Evolutionary conservation across 1,140 invertebrate species (phyloP).

Genomic region (Delia radicum): DNA sequence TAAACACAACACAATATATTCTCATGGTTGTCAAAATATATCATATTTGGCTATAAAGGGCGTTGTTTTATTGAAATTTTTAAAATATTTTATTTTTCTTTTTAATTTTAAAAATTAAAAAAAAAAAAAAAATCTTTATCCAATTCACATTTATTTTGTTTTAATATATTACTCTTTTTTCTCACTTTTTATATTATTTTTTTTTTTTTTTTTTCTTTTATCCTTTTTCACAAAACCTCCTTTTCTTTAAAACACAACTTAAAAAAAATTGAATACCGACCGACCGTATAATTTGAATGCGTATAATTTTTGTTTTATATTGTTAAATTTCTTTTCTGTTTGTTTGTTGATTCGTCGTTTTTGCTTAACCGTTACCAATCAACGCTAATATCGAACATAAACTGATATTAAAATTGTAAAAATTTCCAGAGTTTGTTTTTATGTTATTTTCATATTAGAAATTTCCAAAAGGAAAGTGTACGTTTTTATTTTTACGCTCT

Average conservation of each 20-base stretch:
- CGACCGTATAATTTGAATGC: background rate
- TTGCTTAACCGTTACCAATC: conserved; percentile 24
- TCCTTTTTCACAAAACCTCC: too few species aligned
- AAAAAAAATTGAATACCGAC: background rate
- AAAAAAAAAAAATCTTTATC: background rate
- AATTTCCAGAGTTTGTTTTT: background rate
- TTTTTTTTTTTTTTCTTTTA: background rate
- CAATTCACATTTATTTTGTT: background rate
- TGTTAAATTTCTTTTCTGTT: background rate
- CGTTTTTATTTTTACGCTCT: background rate
- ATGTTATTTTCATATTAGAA: background rate
- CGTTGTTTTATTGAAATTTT: background rate
- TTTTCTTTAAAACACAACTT: too few species aligned
- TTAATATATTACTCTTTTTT: background rate
- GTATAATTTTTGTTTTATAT: background rate
- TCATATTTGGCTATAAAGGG: background rate
- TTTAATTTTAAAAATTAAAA: background rate
- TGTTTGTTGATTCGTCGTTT: background rate
- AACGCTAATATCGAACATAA: conserved; percentile 29
- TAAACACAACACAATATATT: background rate
- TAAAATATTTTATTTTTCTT: background rate
- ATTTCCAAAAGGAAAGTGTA: background rate
- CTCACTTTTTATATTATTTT: background rate
- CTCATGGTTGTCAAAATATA: background rate
- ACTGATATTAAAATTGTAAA: conserved; percentile 26